Base-by-base conservation (phyloP, 2,113 vertebrate genomes). In the Helogale parvula region DNA sequence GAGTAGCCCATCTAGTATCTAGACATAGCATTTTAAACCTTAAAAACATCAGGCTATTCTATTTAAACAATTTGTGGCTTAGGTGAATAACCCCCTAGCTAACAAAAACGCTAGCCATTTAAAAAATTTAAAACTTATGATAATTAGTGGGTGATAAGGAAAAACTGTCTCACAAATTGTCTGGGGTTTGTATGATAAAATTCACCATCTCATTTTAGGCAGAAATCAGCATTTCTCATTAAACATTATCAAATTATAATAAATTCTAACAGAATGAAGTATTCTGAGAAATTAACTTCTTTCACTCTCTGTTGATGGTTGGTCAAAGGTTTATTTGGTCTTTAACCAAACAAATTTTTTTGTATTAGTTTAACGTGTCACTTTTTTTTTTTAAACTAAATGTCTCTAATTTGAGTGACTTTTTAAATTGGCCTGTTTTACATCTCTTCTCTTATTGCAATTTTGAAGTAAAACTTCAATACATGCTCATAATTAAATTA, bases 401-500 rank as follows among this genome's bases (percentile, higher is more conserved):
- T 74, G 14, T 88, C 23, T 50, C 33, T 68, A 60, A 69, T 72
- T 90, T 88, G 23, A 93, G 16, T 82, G 27, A 74, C 11, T 90
- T 54, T 86, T 77, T 68, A 35, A 94, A 31, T 45, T 93, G 63
- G 25, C 8, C 76, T 94, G 16, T 86, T 89, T 79, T 45, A 83
- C 25, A 4, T 89, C 47, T 85, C 41, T 84, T 77, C 41, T 90
- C 41, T 88, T 94, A 25, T 52, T 52, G 66, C 52, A 72, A 54
- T 88, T 93, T 92, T 86, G 25, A 90, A 89, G 66, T 57, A 69
- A 91, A 94, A 79, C 4, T 86, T 92, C 74, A 92, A 87, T 76
- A 76, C 52, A 27, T 86, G 4, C n/a, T 95, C 63, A 79, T 83
- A 88, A 77, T 66, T 82, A 86, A 90, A 83, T 96, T 65, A 94